phyloP scores from a whole-genome alignment of 2,888 invertebrate genomes.

The Hyles lineata region DNA sequence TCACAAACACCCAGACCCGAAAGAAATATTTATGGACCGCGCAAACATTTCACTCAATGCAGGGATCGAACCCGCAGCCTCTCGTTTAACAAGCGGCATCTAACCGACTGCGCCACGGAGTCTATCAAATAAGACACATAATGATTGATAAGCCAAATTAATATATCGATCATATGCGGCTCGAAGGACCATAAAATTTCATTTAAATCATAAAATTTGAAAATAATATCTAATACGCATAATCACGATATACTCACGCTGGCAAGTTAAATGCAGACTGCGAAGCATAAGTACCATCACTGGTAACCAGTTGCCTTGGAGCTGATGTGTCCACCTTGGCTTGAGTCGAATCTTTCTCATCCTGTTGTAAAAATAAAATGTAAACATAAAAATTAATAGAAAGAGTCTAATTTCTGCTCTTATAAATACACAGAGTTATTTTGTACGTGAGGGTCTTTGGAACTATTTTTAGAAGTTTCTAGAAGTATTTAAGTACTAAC shows the following conservation, averaged over 20 bases:
- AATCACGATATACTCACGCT: slow-evolving; percentile 82
- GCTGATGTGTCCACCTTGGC: slow-evolving; percentile 59
- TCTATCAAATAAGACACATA: too few relatives aligned
- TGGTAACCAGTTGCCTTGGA: slow-evolving; percentile 93
- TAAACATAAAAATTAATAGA: neutral
- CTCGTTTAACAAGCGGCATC: too few relatives aligned
- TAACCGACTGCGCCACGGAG: too few relatives aligned
- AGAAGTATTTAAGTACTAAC: slow-evolving; percentile 32
- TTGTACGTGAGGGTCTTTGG: too few relatives aligned
- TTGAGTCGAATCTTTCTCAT: slow-evolving; percentile 47
- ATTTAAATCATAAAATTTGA: neutral
- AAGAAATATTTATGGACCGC: too few relatives aligned
- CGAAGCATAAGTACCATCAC: slow-evolving; percentile 99
- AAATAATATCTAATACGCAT: neutral
- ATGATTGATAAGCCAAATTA: neutral
- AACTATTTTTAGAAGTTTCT: too few relatives aligned
- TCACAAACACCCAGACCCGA: too few relatives aligned
- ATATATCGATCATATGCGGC: neutral
- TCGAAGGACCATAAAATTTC: neutral
- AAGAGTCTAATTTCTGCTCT: neutral
- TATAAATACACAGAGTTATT: too few relatives aligned
- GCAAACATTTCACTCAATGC: too few relatives aligned
- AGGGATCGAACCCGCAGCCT: too few relatives aligned
- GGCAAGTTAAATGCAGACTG: slow-evolving; percentile 97
- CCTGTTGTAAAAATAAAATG: slow-evolving; percentile 30